Conservation (phyloP, 2,113 vertebrate species). For the Aviceda subcristata region DNA sequence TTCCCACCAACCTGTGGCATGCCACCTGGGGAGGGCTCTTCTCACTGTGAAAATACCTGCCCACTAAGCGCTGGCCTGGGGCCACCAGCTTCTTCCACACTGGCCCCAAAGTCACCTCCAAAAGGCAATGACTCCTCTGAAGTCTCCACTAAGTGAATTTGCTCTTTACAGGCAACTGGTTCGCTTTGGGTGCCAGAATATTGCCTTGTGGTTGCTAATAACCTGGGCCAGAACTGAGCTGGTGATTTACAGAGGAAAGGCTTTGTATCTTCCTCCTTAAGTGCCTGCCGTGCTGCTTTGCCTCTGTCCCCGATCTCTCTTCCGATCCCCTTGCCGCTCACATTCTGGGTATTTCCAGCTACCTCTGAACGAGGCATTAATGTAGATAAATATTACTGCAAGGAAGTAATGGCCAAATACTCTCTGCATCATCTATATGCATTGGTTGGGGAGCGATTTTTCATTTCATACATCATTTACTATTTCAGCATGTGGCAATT, state of each 20-base stretch:
- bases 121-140: background rate
- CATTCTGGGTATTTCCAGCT: constrained; percentile 21
- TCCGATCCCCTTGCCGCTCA: background rate
- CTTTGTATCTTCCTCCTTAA: background rate
- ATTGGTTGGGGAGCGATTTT: constrained; percentile 48
- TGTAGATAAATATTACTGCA: constrained; percentile 57
- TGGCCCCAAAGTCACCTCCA: fast-evolving
- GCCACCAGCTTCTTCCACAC: background rate
- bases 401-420: constrained; percentile 36
- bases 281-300: background rate
- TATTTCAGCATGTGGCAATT: constrained; percentile 55
- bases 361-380: constrained; percentile 40
- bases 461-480: constrained; percentile 66
- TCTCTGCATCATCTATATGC: constrained; percentile 43
- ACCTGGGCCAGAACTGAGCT: background rate
- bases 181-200: background rate
- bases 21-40: background rate
- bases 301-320: background rate
- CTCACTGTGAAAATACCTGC: background rate
- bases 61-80: background rate
- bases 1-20: background rate
- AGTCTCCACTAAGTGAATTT: background rate
- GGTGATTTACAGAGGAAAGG: background rate
- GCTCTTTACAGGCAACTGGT: background rate
- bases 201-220: background rate